Conservation (phyloP, 2,113 vertebrate genomes). For the Nycticryphes semicollaris region DNA sequence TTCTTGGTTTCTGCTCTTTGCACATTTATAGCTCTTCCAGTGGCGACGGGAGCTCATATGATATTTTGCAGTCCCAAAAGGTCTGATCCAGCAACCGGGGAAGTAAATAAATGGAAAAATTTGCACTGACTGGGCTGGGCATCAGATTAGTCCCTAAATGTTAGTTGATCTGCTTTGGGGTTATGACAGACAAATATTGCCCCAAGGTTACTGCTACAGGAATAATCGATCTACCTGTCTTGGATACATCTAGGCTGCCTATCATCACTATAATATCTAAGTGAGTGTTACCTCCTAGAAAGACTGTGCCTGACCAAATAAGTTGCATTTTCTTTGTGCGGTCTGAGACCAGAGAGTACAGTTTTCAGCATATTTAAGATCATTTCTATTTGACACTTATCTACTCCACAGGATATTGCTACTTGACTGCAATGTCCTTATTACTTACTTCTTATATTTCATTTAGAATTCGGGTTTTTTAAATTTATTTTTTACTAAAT, state of each 20-base stretch:
- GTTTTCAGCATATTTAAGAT: conserved; percentile 27
- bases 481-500: background rate
- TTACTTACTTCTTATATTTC: background rate
- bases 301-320: conserved; percentile 38
- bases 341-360: background rate
- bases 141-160: conserved; percentile 58
- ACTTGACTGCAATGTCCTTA: background rate
- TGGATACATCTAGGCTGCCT: conserved; percentile 40
- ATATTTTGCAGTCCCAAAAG: conserved; percentile 45
- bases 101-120: conserved; percentile 66
- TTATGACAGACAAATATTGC: conserved; percentile 71
- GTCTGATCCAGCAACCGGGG: conserved; percentile 22
- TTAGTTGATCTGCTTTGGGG: conserved; percentile 61
- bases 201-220: conserved; percentile 58
- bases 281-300: conserved; percentile 4
- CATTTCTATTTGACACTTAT: background rate
- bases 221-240: conserved; percentile 59
- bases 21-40: conserved; percentile 7
- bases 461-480: background rate
- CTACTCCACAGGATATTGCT: conserved; percentile 21
- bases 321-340: conserved; percentile 45
- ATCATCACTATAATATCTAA: conserved; percentile 15
- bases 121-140: conserved; percentile 34
- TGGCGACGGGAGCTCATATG: background rate
- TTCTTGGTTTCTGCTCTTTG: background rate